A percentile compares a stretch with the other conserved stretches of the same genome.
phyloP scores from a whole-genome alignment of 1,140 invertebrate species.

The Eumaeus atala region DNA sequence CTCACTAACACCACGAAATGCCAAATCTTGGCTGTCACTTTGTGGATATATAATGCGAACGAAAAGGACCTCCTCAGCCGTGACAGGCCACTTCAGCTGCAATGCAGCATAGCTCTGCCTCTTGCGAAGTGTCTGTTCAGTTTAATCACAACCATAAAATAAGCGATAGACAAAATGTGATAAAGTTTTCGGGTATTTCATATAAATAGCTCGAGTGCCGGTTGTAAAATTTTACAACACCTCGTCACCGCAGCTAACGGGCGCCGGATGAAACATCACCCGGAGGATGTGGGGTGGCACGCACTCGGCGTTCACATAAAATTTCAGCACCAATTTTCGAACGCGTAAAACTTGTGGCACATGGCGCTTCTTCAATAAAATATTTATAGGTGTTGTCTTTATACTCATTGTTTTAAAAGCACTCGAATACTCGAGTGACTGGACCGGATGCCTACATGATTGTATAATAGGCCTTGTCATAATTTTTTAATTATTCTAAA shows the following conservation, averaged over 20 bases:
- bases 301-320: conserved; percentile 16
- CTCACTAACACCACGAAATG: no score
- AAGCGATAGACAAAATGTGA: no score
- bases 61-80: no score
- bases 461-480: no score
- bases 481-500: no score
- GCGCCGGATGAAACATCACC: background rate
- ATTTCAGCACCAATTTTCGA: conserved; percentile 19
- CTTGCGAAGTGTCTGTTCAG: no score
- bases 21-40: no score
- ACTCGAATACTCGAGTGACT: background rate
- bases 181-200: background rate
- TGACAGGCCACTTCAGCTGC: no score
- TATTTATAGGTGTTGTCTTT: conserved; percentile 3
- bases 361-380: conserved; percentile 11
- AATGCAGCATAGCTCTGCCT: no score
- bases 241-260: conserved; percentile 9
- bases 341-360: conserved; percentile 16
- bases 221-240: conserved; percentile 2
- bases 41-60: no score
- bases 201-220: background rate
- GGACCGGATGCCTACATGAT: no score
- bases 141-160: no score
- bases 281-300: conserved; percentile 1
- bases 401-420: background rate